Conservation (phyloP, 2,888 invertebrate genomes). For the Macropis europaea region DNA sequence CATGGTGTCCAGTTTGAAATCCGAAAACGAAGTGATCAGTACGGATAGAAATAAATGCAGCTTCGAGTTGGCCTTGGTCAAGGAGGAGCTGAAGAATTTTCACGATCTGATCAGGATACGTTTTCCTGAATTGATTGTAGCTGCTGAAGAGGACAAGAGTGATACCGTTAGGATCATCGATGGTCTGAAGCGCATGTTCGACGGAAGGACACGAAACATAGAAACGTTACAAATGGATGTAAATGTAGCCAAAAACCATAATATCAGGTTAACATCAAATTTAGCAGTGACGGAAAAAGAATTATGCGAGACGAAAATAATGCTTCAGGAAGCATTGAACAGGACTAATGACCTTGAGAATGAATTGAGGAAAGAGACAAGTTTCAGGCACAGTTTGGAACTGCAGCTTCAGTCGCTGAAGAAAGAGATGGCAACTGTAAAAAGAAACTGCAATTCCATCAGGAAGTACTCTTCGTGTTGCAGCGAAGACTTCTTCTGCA, state of each 20-base stretch:
- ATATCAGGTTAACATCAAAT: background rate
- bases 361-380: constrained; percentile 33
- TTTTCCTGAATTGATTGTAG: background rate
- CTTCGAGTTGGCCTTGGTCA: constrained; percentile 57
- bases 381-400: constrained; percentile 30
- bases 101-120: constrained; percentile 27
- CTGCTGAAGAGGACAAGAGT: background rate
- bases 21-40: constrained; percentile 55
- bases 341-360: constrained; percentile 44
- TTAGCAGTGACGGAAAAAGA: constrained; percentile 13
- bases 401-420: constrained; percentile 23
- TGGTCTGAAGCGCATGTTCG: constrained; percentile 46
- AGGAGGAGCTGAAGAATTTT: constrained; percentile 58
- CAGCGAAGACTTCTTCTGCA: constrained; percentile 14
- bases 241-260: background rate
- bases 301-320: constrained; percentile 9
- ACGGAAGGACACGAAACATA: constrained; percentile 25
- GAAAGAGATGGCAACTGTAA: constrained; percentile 19
- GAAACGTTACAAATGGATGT: background rate
- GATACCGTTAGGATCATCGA: constrained; percentile 21
- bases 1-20: constrained; percentile 55
- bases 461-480: background rate
- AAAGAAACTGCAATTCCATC: background rate
- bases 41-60: constrained; percentile 63
- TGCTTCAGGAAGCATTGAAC: background rate